phyloP scores from a whole-genome alignment of 2,888 invertebrate genomes.

The Arrhopalites spinosus region DNA sequence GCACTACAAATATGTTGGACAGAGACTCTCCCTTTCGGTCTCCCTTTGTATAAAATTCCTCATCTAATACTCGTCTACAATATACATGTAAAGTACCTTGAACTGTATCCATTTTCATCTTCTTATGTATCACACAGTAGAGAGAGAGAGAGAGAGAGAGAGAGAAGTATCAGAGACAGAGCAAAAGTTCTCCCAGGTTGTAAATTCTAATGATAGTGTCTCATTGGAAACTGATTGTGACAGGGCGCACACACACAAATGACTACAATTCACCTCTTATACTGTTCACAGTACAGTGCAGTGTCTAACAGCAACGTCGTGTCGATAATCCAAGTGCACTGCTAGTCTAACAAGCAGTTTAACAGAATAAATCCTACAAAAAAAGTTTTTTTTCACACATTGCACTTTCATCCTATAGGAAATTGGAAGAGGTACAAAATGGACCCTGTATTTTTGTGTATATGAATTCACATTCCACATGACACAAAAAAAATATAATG shows the following conservation, averaged over 20 bases:
- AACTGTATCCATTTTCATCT: background rate
- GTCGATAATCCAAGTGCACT: no score
- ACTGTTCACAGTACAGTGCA: no score
- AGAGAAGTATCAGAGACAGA: background rate
- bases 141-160: background rate
- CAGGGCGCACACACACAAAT: background rate
- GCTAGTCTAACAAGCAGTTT: no score
- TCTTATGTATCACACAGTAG: background rate
- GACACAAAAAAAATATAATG: no score
- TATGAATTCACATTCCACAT: no score
- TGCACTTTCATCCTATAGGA: background rate
- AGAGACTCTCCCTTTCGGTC: background rate
- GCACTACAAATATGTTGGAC: background rate
- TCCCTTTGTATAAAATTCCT: background rate
- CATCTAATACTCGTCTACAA: background rate
- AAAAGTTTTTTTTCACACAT: background rate
- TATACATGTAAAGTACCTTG: background rate
- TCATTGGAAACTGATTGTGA: constrained; percentile 8
- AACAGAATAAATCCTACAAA: no score
- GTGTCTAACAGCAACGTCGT: no score
- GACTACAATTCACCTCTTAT: no score
- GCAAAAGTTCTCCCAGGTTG: background rate
- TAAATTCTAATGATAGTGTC: constrained; percentile 13
- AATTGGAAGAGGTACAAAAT: background rate
- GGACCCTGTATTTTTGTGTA: no score